A percentile compares a stretch with the other conserved stretches of the same genome.
Evolutionary conservation across 2,888 invertebrate species (phyloP).

Genomic region (Germaria angustata): DNA sequence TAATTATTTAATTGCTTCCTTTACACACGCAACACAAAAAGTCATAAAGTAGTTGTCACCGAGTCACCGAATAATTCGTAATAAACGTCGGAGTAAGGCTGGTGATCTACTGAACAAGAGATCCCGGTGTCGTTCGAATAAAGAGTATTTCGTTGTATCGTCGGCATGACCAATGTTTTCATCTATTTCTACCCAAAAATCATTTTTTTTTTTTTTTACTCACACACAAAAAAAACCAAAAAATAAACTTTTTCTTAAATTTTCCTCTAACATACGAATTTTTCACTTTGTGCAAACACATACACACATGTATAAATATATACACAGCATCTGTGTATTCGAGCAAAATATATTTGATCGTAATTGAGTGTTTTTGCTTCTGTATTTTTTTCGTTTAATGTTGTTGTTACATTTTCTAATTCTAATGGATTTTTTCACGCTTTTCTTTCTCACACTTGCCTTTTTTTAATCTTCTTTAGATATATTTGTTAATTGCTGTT

Average conservation of each 20-base stretch:
- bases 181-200: conserved; percentile 71
- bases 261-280: conserved; percentile 20
- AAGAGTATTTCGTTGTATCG: conserved; percentile 80
- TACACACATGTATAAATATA: background rate
- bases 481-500: conserved; percentile 76
- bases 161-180: conserved; percentile 73
- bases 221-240: conserved; percentile 27
- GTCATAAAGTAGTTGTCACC: conserved; percentile 79
- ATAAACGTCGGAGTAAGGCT: conserved; percentile 81
- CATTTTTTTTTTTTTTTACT: conserved; percentile 30
- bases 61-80: conserved; percentile 80
- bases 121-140: conserved; percentile 81
- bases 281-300: conserved; percentile 11
- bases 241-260: conserved; percentile 44
- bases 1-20: conserved; percentile 57
- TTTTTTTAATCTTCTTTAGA: conserved; percentile 43
- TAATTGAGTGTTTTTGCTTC: conserved; percentile 47
- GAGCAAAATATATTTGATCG: conserved; percentile 51
- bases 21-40: conserved; percentile 73
- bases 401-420: conserved; percentile 46
- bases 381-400: conserved; percentile 1
- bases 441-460: conserved; percentile 66
- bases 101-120: conserved; percentile 81
- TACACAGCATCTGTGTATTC: conserved; percentile 5
- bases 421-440: conserved; percentile 67